Evolutionary conservation across 2,888 invertebrate genomes (phyloP).

Genomic region (Conomelus anceps): DNA sequence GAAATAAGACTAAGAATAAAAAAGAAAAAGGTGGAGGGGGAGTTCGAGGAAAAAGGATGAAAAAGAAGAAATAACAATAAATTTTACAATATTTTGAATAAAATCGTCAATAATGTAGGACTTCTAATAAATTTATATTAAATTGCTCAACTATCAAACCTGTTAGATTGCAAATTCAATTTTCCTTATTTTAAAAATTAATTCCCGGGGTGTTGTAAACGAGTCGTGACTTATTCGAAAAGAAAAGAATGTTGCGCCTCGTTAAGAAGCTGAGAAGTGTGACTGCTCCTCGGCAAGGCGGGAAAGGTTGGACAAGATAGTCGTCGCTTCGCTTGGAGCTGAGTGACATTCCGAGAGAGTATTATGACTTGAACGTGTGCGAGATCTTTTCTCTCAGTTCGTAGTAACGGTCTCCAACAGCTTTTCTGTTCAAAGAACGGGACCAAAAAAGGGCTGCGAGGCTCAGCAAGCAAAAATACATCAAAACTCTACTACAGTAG

Average conservation of each 20-base stretch:
- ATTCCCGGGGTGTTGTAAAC: background rate
- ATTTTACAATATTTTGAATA: too few species aligned
- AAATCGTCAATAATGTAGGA: too few species aligned
- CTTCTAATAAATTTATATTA: too few species aligned
- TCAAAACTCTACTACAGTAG: background rate
- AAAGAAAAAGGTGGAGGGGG: too few species aligned
- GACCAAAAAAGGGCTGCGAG: background rate
- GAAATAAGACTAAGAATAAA: too few species aligned
- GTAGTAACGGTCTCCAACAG: background rate
- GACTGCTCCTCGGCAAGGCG: background rate
- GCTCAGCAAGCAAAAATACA: background rate
- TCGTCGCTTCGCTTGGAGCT: background rate
- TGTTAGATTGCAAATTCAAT: background rate
- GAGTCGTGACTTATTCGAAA: background rate
- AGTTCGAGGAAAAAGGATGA: too few species aligned
- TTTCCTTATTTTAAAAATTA: background rate
- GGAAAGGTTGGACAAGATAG: background rate
- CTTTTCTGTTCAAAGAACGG: background rate
- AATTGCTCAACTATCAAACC: background rate
- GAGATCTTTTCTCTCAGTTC: background rate
- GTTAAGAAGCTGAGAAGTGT: background rate
- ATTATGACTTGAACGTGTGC: too few species aligned
- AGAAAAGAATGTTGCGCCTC: background rate
- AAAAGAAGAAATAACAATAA: too few species aligned
- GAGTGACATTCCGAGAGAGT: background rate